These are phyloP conservation scores for Mythimna pallens DNA, from an alignment of 2,888 invertebrate species.

Conservation along the genomic window DNA sequence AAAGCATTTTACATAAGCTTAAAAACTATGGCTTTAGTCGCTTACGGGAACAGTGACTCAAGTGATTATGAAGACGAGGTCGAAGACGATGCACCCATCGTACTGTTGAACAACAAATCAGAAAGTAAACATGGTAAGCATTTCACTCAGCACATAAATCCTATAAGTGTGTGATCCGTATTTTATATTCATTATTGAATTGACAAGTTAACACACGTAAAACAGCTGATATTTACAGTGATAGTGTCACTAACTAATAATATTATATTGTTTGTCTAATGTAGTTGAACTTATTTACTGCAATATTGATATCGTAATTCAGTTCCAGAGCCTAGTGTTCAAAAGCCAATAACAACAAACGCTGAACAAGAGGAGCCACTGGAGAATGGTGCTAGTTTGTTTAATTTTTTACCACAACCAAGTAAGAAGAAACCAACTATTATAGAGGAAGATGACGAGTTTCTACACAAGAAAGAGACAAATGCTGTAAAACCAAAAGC, in stretches of 20 bases:
- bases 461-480: slow-evolving; percentile 90
- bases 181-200: no score
- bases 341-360: slow-evolving; percentile 21
- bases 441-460: slow-evolving; percentile 92
- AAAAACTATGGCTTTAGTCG: slow-evolving; percentile 91
- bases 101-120: slow-evolving; percentile 68
- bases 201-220: no score
- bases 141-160: neutral
- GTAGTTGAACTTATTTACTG: neutral
- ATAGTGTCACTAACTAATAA: no score
- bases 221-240: neutral
- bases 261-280: neutral
- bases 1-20: neutral
- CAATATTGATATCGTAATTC: neutral
- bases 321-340: slow-evolving; percentile 44
- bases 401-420: slow-evolving; percentile 89
- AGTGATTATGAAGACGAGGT: slow-evolving; percentile 83
- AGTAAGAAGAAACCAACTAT: slow-evolving; percentile 74
- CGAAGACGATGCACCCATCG: slow-evolving; percentile 67
- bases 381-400: slow-evolving; percentile 70
- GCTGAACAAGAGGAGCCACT: slow-evolving; percentile 17
- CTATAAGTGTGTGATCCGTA: no score
- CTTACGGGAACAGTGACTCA: slow-evolving; percentile 91
- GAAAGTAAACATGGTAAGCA: slow-evolving; percentile 58
- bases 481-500: slow-evolving; percentile 87